Evolutionary conservation across 2,797 vertebrate species (phyloP).

Genomic region (Typhlichthys subterraneus): DNA sequence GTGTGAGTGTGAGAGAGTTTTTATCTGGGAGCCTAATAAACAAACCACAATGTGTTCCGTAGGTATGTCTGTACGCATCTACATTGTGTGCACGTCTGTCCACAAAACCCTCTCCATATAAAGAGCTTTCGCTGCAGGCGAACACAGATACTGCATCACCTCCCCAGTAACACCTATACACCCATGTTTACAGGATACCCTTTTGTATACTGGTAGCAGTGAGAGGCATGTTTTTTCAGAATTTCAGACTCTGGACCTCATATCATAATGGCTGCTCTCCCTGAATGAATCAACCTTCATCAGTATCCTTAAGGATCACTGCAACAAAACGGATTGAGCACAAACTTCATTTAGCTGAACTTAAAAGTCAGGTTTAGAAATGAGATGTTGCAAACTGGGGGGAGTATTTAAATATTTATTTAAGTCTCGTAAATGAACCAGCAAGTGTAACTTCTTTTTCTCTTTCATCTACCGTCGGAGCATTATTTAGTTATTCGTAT

Average conservation of each 20-base stretch:
- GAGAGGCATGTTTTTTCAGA: background rate
- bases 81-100: conserved; percentile 20
- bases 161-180: conserved; percentile 17
- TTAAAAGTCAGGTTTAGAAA: conserved; percentile 9
- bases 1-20: conserved; percentile 7
- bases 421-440: conserved; percentile 21
- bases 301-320: too few relatives aligned
- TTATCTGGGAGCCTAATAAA: background rate
- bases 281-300: background rate
- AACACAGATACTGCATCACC: background rate
- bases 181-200: conserved; percentile 19
- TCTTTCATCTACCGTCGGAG: conserved; percentile 9
- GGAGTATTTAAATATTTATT: background rate
- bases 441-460: conserved; percentile 9
- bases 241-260: background rate
- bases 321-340: background rate
- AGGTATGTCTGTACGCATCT: conserved; percentile 7
- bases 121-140: conserved; percentile 14
- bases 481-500: too few relatives aligned
- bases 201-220: conserved; percentile 20
- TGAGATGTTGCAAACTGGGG: background rate
- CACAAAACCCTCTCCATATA: conserved; percentile 11
- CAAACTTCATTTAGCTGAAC: background rate
- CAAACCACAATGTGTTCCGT: background rate
- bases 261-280: background rate